Evolutionary conservation across 1,140 invertebrate genomes (phyloP).

Genomic region (Solen grandis): DNA sequence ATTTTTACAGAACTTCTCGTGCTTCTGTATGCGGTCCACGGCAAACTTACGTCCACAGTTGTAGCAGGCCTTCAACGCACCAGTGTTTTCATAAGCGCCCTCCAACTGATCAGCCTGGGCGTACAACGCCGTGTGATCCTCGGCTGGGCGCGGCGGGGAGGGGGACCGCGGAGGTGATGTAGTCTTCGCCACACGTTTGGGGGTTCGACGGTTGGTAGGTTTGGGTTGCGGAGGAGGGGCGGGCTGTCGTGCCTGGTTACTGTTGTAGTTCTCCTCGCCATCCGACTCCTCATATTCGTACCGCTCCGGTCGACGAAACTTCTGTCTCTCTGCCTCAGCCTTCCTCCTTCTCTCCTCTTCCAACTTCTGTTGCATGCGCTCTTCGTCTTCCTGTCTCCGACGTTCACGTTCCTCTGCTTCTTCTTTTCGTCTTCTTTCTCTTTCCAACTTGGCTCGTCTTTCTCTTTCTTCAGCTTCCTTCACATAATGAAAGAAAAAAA

Average conservation of each 20-base stretch:
- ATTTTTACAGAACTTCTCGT: constrained; percentile 84
- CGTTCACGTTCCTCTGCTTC: constrained; percentile 74
- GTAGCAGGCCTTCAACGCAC: constrained; percentile 71
- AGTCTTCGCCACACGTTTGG: constrained; percentile 12
- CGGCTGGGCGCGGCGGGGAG: constrained; percentile 23
- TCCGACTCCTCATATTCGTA: neutral
- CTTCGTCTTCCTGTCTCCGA: constrained; percentile 57
- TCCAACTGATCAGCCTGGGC: constrained; percentile 57
- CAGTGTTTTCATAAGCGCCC: constrained; percentile 54
- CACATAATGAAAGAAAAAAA: neutral
- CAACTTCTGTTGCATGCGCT: constrained; percentile 55
- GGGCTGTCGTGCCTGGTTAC: constrained; percentile 6
- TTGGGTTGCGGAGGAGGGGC: constrained; percentile 56
- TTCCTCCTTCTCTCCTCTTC: constrained; percentile 61
- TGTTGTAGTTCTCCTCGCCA: neutral
- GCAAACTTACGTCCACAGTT: constrained; percentile 86
- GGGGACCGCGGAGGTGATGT: constrained; percentile 36
- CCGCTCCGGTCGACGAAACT: neutral
- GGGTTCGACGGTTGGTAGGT: constrained; percentile 35
- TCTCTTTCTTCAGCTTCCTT: constrained; percentile 61
- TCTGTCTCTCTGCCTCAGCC: constrained; percentile 19
- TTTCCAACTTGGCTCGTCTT: constrained; percentile 48
- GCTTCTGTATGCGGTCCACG: constrained; percentile 88
- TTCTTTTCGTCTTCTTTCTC: constrained; percentile 44
- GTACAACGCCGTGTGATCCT: constrained; percentile 58